Conservation (phyloP, 1,140 invertebrate species). For the Diachasmimorpha longicaudata region DNA sequence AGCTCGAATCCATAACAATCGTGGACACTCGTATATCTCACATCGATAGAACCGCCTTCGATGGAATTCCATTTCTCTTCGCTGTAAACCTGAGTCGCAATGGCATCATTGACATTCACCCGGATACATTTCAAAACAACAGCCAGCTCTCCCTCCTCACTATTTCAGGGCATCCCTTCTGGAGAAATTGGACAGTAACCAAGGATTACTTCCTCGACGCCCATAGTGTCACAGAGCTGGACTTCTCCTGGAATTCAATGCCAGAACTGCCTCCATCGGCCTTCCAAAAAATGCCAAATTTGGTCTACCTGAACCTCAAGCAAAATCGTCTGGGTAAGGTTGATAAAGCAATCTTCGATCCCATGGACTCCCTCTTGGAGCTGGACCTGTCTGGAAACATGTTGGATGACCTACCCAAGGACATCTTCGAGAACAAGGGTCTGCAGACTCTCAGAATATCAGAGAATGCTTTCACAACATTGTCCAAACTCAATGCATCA, state of each 20-base stretch:
- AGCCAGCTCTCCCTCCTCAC: constrained; percentile 69
- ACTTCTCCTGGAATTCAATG: constrained; percentile 71
- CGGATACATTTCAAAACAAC: constrained; percentile 71
- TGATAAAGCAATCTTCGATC: constrained; percentile 67
- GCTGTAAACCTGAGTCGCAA: constrained; percentile 73
- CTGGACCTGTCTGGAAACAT: constrained; percentile 72
- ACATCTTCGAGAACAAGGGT: constrained; percentile 67
- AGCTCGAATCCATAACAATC: constrained; percentile 56
- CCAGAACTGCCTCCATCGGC: constrained; percentile 66
- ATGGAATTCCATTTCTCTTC: constrained; percentile 69
- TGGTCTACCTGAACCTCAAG: constrained; percentile 70
- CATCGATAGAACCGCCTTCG: constrained; percentile 67
- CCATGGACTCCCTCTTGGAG: constrained; percentile 68
- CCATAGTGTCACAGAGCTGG: constrained; percentile 70
- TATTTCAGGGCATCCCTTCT: constrained; percentile 70
- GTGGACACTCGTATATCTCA: constrained; percentile 50
- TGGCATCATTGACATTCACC: constrained; percentile 67
- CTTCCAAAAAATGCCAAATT: constrained; percentile 67
- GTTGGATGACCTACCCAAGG: constrained; percentile 64
- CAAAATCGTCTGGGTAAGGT: constrained; percentile 69
- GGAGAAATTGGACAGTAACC: constrained; percentile 33
- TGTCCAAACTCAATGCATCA: constrained; percentile 60
- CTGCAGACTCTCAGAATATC: constrained; percentile 65
- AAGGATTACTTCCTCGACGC: constrained; percentile 67
- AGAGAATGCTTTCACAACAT: constrained; percentile 45